Evolutionary conservation across 2,888 invertebrate species (phyloP).

Genomic region (Ferrisia virgata): DNA sequence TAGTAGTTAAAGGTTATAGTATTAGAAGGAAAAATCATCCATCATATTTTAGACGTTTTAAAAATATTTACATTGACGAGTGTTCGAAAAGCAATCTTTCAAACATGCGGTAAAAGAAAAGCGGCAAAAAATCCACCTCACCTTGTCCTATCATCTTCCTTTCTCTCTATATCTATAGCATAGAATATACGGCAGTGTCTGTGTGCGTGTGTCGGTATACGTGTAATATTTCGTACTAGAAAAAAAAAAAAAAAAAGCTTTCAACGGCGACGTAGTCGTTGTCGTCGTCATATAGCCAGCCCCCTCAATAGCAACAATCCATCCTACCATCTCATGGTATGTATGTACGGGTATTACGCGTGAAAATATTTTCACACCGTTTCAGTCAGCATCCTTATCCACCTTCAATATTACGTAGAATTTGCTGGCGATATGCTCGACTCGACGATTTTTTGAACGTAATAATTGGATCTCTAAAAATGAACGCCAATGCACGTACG

Average conservation of each 20-base stretch:
- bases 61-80: slow-evolving; percentile 44
- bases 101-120: slow-evolving; percentile 19
- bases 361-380: neutral
- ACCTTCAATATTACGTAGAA: too few species aligned
- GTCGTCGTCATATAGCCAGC: neutral
- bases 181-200: too few species aligned
- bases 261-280: neutral
- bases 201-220: neutral
- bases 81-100: slow-evolving; percentile 44
- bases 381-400: neutral
- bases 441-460: too few species aligned
- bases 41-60: slow-evolving; percentile 43
- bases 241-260: neutral
- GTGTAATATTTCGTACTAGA: neutral
- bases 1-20: slow-evolving; percentile 33
- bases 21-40: slow-evolving; percentile 36
- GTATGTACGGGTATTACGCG: neutral
- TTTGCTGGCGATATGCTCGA: too few species aligned
- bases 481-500: too few species aligned
- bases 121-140: neutral
- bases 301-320: neutral
- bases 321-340: too few species aligned
- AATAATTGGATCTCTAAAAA: too few species aligned
- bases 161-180: too few species aligned
- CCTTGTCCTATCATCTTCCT: neutral